phyloP scores from a whole-genome alignment of 2,888 invertebrate genomes.

The Amblyjoppa proteus region DNA sequence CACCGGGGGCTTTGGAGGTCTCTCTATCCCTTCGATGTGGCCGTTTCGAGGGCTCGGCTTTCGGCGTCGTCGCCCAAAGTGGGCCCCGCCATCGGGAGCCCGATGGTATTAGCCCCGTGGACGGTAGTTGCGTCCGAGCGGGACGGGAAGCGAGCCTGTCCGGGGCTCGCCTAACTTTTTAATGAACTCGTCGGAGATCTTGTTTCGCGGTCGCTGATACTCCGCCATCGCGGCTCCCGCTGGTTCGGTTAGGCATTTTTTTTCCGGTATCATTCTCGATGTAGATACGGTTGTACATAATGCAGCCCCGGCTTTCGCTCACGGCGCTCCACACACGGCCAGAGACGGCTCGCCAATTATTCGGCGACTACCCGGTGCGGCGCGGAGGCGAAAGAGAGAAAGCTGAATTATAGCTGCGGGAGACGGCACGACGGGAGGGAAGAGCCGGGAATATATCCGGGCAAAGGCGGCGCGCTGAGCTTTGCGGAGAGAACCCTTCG shows the following conservation, averaged over 20 bases:
- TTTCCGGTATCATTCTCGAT: background rate
- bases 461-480: slow-evolving; percentile 6
- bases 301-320: background rate
- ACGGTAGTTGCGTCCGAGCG: background rate
- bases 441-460: slow-evolving; percentile 27
- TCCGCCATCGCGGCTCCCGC: slow-evolving; percentile 54
- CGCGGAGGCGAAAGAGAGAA: slow-evolving; percentile 13
- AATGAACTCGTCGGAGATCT: slow-evolving; percentile 80
- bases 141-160: background rate
- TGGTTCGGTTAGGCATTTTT: slow-evolving; percentile 14
- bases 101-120: background rate
- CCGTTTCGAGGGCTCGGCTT: slow-evolving; percentile 21
- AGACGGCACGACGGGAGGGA: background rate
- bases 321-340: background rate
- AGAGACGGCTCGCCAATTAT: slow-evolving; percentile 38
- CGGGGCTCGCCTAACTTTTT: slow-evolving; percentile 77
- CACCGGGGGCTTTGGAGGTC: slow-evolving; percentile 70
- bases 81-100: slow-evolving; percentile 17
- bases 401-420: slow-evolving; percentile 45
- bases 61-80: slow-evolving; percentile 38
- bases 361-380: slow-evolving; percentile 23
- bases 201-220: slow-evolving; percentile 73
- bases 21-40: slow-evolving; percentile 29
- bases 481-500: slow-evolving; percentile 33
- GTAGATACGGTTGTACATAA: background rate